Conservation (phyloP, 1,140 invertebrate genomes). For the Hypothenemus hampei region DNA sequence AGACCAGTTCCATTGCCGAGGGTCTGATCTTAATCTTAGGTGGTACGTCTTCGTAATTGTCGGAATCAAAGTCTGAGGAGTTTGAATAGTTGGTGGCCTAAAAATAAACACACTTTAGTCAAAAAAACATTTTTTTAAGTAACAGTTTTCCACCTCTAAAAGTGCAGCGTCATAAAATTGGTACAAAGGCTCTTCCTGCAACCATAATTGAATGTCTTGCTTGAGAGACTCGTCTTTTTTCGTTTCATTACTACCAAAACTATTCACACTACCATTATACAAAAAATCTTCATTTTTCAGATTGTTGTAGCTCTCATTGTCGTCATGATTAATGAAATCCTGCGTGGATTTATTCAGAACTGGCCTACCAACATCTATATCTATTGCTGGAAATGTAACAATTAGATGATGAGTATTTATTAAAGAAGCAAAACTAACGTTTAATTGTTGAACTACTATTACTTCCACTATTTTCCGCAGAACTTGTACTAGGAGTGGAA, state of each 20-base stretch:
- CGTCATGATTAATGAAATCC: constrained; percentile 32
- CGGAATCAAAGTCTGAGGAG: constrained; percentile 64
- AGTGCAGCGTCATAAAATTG: constrained; percentile 83
- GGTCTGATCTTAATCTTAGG: constrained; percentile 37
- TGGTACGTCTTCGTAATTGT: constrained; percentile 72
- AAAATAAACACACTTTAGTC: constrained; percentile 30
- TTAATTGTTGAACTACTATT: constrained; percentile 24
- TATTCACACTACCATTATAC: constrained; percentile 36
- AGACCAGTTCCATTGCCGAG: constrained; percentile 49
- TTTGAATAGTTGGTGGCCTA: constrained; percentile 57
- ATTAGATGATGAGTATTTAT: not conserved
- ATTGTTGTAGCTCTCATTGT: constrained; percentile 32
- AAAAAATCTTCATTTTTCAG: constrained; percentile 35
- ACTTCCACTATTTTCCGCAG: constrained; percentile 40
- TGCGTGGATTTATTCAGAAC: constrained; percentile 18
- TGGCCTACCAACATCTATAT: constrained; percentile 22
- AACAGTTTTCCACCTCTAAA: constrained; percentile 53
- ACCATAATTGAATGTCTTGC: constrained; percentile 22
- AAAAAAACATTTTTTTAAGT: constrained; percentile 4
- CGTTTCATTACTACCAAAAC: constrained; percentile 38
- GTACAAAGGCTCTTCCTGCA: constrained; percentile 78
- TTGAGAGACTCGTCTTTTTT: constrained; percentile 39
- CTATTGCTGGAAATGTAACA: constrained; percentile 11
- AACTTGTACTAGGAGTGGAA: constrained; percentile 39
- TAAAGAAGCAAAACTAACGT: constrained; percentile 9